Evolutionary conservation across 2,888 invertebrate genomes (phyloP).

Genomic region (Hirtodrosophila histrioides): DNA sequence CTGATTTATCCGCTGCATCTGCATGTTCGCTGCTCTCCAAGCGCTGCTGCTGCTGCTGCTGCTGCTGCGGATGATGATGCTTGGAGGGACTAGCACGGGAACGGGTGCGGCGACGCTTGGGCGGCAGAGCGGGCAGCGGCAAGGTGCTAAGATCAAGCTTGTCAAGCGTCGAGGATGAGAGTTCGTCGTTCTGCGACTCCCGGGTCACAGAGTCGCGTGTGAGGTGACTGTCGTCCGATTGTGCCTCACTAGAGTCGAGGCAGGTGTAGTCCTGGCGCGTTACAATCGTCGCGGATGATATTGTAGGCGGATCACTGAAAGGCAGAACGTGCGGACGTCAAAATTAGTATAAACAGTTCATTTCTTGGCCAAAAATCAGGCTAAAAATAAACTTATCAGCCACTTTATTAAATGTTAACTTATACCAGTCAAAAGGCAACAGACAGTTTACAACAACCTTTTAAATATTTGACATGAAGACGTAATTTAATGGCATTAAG

Average conservation of each 20-base stretch:
- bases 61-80: constrained; percentile 51
- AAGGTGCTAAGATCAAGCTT: constrained; percentile 83
- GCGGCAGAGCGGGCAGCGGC: constrained; percentile 83
- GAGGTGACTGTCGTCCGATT: constrained; percentile 83
- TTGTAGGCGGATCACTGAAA: constrained; percentile 26
- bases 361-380: too few relatives aligned
- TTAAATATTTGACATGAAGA: too few relatives aligned
- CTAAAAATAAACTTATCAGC: too few relatives aligned
- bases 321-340: too few relatives aligned
- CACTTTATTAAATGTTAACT: too few relatives aligned
- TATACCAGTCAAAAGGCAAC: too few relatives aligned
- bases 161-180: constrained; percentile 81
- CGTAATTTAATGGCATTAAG: too few relatives aligned
- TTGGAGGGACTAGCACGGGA: constrained; percentile 78
- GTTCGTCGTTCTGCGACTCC: constrained; percentile 82
- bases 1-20: constrained; percentile 24
- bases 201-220: constrained; percentile 81
- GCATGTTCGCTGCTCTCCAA: constrained; percentile 40
- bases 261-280: constrained; percentile 78
- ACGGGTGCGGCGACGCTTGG: constrained; percentile 82
- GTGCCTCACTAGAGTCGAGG: constrained; percentile 82
- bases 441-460: too few relatives aligned
- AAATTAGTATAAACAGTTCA: too few relatives aligned
- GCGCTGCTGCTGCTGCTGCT: constrained; percentile 34
- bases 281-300: constrained; percentile 23